Base-by-base conservation (phyloP, 2,888 invertebrate species). In the Mythimna impura region DNA sequence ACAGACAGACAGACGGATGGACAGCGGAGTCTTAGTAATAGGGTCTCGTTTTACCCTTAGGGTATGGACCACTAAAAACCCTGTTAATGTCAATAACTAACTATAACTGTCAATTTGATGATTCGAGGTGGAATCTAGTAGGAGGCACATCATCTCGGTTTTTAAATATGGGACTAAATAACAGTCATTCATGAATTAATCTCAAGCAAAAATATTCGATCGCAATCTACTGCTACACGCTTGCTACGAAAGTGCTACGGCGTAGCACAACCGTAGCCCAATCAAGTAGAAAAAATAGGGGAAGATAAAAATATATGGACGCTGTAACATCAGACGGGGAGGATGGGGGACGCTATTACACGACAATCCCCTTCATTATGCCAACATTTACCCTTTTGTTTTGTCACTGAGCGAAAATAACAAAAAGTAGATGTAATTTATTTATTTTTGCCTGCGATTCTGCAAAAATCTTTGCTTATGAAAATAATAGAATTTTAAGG, bases 291-390 rank as follows among this genome's bases (percentile, higher is more conserved):
- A 85, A 81, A 71, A 80, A 87, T 81, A 71, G 80, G 67, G 64
- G 64, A 63, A 58, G 72, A 84, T 85, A 86, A 85, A 84, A 85
- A 81, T 86, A 84, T 86, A 87, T 83, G 80, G 68, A 58, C 47
- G 66, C 61, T 75, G 78, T 71, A 65, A 75, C 66, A 61, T 68
- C 60, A 76, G 64, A 65, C 61, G 20, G 61, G 64, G 63, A 76
- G 72, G 81, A 67, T 61, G 74, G 62, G 71, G 68, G n/a, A 55
- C 67, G 71, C 50, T 78, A 70, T 76, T 73, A 77, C 57, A 77
- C 61, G 73, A 68, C 57, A 60, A 61, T 55, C 63, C 70, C 71
- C 66, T 81, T 72, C 75, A 79, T 84, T 83, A 86, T 78, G 62
- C 69, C 64, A 72, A 76, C 71, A 80, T 73, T 73, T 57, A 69